phyloP scores from a whole-genome alignment of 2,888 invertebrate species.

The Luperina testacea region DNA sequence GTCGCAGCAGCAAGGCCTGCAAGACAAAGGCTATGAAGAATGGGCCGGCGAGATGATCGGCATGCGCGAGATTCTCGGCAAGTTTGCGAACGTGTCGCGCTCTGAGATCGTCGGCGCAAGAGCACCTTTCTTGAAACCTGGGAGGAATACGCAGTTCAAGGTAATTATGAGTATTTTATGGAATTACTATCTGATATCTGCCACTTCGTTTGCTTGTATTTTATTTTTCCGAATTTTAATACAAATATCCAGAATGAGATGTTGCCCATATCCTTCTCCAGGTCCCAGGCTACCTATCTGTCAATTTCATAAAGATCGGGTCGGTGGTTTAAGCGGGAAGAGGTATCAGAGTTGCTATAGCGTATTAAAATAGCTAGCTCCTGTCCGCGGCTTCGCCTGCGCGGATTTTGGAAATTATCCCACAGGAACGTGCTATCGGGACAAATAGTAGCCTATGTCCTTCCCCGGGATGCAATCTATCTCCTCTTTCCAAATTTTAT shows the following conservation, averaged over 20 bases:
- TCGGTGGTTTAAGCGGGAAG: not conserved
- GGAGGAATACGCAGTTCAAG: slow-evolving; percentile 97
- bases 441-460: not conserved
- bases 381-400: not conserved
- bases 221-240: not conserved
- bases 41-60: slow-evolving; percentile 98
- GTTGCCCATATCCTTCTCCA: not conserved
- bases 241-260: not conserved
- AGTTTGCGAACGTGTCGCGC: slow-evolving; percentile 95
- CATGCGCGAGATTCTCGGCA: slow-evolving; percentile 96
- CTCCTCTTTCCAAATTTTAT: not conserved
- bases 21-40: slow-evolving; percentile 97
- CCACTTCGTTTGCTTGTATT: too few relatives aligned
- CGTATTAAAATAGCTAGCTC: not conserved
- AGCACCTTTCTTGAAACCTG: slow-evolving; percentile 97
- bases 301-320: not conserved
- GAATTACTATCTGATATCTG: not conserved
- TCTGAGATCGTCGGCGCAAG: slow-evolving; percentile 96
- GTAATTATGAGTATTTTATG: slow-evolving; percentile 79
- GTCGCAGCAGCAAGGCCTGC: slow-evolving; percentile 94
- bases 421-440: not conserved
- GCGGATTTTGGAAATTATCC: not conserved
- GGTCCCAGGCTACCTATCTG: too few relatives aligned
- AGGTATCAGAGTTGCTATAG: not conserved
- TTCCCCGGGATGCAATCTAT: not conserved